Evolutionary conservation across 1,140 invertebrate species (phyloP).

Genomic region (Cydia amplana): DNA sequence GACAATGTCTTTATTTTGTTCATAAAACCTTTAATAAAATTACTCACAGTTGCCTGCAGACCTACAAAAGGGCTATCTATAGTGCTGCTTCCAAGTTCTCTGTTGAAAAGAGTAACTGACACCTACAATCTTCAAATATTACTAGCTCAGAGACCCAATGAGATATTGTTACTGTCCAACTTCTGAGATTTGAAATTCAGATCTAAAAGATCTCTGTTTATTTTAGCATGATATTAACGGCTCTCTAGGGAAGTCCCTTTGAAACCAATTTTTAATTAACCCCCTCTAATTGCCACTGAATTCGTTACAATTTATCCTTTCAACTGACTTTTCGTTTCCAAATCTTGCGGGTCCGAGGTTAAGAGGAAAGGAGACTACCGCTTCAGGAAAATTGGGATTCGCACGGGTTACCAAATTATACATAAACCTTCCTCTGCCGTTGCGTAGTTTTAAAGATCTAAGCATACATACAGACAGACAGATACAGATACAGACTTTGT

Average conservation of each 20-base stretch:
- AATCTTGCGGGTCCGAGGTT: background rate
- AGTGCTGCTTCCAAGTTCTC: too few species aligned
- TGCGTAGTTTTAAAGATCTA: too few species aligned
- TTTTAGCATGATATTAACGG: conserved; percentile 35
- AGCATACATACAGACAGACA: too few species aligned
- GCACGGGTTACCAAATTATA: too few species aligned
- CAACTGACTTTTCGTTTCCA: conserved; percentile 14
- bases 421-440: too few species aligned
- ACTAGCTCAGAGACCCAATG: conserved; percentile 22
- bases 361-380: background rate
- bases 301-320: conserved; percentile 9
- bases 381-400: too few species aligned
- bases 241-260: background rate
- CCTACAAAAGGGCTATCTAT: too few species aligned
- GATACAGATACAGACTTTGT: too few species aligned
- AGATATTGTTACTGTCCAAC: conserved; percentile 35
- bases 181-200: conserved; percentile 40
- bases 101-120: too few species aligned
- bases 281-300: conserved; percentile 7
- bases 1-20: too few species aligned
- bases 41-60: too few species aligned
- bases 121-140: background rate
- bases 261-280: conserved; percentile 33
- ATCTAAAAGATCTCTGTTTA: conserved; percentile 36
- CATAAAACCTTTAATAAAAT: too few species aligned